Evolutionary conservation across 2,113 vertebrate genomes (phyloP).

Genomic region (Hassar affinis): DNA sequence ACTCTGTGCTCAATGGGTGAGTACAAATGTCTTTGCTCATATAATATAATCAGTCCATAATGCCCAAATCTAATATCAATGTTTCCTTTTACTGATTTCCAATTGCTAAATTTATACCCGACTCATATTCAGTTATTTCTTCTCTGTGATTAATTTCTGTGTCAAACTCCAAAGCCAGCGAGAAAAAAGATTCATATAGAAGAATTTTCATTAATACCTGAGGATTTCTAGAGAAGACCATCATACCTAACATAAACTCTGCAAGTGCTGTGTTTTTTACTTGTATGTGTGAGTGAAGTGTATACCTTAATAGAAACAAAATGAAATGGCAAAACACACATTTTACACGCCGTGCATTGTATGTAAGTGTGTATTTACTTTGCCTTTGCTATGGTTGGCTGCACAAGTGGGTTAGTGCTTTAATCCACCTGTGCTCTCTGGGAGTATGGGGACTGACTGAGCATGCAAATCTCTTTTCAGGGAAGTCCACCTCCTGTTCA

Average conservation of each 20-base stretch:
- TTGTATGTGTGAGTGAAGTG: neutral
- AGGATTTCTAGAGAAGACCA: no score
- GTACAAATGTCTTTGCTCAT: neutral
- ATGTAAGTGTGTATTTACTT: no score
- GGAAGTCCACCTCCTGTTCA: no score
- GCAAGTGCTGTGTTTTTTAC: neutral
- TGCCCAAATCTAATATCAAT: neutral
- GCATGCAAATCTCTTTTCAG: no score
- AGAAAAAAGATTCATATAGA: no score
- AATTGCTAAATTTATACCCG: neutral
- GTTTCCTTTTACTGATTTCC: neutral
- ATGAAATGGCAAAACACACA: neutral
- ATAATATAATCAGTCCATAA: neutral
- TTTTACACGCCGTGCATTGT: neutral
- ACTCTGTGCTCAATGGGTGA: neutral
- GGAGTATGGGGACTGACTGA: no score
- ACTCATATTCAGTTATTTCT: neutral
- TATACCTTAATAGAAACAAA: neutral
- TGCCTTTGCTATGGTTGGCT: no score
- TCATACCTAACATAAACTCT: no score
- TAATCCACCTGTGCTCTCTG: no score
- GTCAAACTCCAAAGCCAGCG: neutral
- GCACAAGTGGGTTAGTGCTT: no score
- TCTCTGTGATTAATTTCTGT: neutral
- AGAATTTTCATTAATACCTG: no score